Evolutionary conservation across 53 echinoderm and acorn worm species (phyloP).

Genomic region (Antedon mediterranea): DNA sequence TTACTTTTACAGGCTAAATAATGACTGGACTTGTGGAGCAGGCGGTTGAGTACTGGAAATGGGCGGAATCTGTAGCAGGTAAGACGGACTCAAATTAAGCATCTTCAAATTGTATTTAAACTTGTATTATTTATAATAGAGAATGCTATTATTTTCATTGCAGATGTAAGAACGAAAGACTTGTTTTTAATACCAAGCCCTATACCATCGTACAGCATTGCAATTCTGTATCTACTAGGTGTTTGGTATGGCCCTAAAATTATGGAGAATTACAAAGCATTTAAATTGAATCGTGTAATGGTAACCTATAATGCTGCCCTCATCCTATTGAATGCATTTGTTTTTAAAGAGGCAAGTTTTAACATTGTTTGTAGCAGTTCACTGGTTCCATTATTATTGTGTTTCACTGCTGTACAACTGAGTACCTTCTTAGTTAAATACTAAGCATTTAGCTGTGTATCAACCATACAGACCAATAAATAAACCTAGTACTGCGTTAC

Average conservation of each 20-base stretch:
- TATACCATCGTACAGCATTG: conserved; percentile 27
- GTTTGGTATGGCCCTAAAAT: conserved; percentile 60
- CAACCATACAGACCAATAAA: too few relatives aligned
- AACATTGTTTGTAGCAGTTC: neutral
- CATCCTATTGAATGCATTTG: conserved; percentile 54
- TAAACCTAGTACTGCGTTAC: too few relatives aligned
- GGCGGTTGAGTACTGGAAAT: too few relatives aligned
- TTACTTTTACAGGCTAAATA: too few relatives aligned
- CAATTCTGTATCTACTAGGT: conserved; percentile 44
- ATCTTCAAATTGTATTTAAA: too few relatives aligned
- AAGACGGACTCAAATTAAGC: too few relatives aligned
- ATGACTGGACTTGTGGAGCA: too few relatives aligned
- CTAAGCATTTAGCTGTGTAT: too few relatives aligned
- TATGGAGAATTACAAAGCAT: conserved; percentile 61
- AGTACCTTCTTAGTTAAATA: too few relatives aligned
- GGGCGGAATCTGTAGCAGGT: too few relatives aligned
- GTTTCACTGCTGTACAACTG: too few relatives aligned
- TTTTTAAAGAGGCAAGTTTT: conserved; percentile 66
- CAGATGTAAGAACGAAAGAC: conserved; percentile 53
- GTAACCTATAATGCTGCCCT: conserved; percentile 60
- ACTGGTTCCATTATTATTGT: neutral
- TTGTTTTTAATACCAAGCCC: conserved; percentile 66
- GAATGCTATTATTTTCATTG: neutral
- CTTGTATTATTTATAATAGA: too few relatives aligned
- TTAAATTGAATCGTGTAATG: conserved; percentile 54